Evolutionary conservation across 2,113 vertebrate species (phyloP).

Genomic region (Sebastes schlegelii): DNA sequence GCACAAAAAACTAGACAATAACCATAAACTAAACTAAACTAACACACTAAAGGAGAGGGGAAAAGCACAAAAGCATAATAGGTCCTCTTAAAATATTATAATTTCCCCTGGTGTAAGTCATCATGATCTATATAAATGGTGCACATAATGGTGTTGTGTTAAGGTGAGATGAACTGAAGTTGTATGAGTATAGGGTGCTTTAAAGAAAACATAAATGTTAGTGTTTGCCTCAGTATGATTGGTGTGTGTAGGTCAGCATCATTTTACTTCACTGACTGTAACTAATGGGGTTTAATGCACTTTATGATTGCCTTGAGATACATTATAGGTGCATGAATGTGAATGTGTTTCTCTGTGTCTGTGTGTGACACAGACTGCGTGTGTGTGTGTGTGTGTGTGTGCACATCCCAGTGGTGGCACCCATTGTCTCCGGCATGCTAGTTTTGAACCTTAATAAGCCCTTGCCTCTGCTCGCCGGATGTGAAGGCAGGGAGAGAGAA

Average conservation of each 20-base stretch:
- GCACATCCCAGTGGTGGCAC: slow-evolving; percentile 45
- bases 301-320: slow-evolving; percentile 10
- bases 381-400: slow-evolving; percentile 4
- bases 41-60: too few species aligned
- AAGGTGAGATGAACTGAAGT: neutral
- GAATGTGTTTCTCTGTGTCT: neutral
- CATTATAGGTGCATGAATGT: slow-evolving; percentile 15
- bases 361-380: neutral
- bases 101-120: neutral
- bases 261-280: slow-evolving; percentile 33
- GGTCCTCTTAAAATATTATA: neutral
- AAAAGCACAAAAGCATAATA: too few species aligned
- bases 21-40: too few species aligned
- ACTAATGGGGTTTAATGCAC: slow-evolving; percentile 30
- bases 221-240: neutral
- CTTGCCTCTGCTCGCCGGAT: slow-evolving; percentile 50
- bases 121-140: neutral
- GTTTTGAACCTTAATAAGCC: slow-evolving; percentile 83
- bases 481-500: slow-evolving; percentile 69
- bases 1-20: too few species aligned
- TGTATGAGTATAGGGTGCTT: neutral
- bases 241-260: slow-evolving; percentile 23
- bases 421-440: slow-evolving; percentile 67
- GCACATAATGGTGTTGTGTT: neutral
- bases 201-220: slow-evolving; percentile 11